A percentile compares a stretch with the other conserved stretches of the same genome.
Evolutionary conservation across 2,113 vertebrate genomes (phyloP).

Genomic region (Corapipo altera): DNA sequence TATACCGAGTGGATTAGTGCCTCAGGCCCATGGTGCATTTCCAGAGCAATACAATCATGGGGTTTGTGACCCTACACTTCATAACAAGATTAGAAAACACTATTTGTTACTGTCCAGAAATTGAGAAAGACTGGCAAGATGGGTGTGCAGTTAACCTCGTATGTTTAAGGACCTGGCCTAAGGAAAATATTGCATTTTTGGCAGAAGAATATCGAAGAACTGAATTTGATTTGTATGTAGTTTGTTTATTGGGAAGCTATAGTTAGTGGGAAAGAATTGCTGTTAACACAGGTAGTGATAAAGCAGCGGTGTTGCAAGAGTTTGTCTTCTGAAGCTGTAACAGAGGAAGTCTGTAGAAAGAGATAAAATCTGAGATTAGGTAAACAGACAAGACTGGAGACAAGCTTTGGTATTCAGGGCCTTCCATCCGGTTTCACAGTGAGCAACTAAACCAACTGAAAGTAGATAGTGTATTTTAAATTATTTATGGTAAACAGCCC

Average conservation of each 20-base stretch:
- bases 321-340: background rate
- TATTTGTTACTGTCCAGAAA: background rate
- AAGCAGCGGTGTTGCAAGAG: background rate
- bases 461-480: background rate
- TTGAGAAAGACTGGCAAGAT: background rate
- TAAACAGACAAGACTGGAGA: background rate
- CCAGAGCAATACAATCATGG: background rate
- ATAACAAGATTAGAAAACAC: background rate
- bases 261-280: background rate
- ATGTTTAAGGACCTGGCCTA: background rate
- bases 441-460: background rate
- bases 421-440: background rate
- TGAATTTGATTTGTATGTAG: background rate
- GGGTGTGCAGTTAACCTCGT: background rate
- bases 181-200: background rate
- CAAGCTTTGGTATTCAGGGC: background rate
- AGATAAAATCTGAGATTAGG: background rate
- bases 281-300: background rate
- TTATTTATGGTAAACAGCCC: background rate
- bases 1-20: background rate
- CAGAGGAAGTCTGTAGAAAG: background rate
- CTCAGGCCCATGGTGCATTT: background rate
- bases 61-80: constrained; percentile 35
- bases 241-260: background rate
- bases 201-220: background rate